Base-by-base conservation (phyloP, 2,888 invertebrate genomes). In the Zygogramma bicolorata region DNA sequence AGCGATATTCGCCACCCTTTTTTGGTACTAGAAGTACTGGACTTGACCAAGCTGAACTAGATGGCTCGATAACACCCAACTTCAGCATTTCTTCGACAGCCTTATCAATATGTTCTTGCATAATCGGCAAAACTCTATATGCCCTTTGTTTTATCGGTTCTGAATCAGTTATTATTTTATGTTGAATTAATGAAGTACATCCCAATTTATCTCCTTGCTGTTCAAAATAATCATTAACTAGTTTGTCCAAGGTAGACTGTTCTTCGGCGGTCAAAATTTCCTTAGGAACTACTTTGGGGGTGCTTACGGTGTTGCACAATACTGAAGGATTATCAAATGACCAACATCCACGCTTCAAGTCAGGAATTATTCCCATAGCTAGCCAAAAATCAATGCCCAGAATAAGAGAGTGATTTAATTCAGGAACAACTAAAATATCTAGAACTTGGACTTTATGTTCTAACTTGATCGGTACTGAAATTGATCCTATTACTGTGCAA, bases 11-110 rank as follows among this genome's bases (percentile, higher is more conserved):
- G 7, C 70, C 65, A 68, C 82, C 82, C 59, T 81, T 81, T 73
- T 85, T 87, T 25, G 68, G 73, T 0, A 84, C 83, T 5, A 87
- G 31, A 0, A 73, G 27, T 13, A 70, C 68, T 62, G 40, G 40
- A 40, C 40, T 40, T 22, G 0, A 85, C 83, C 83, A 87, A 0
- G 86, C 84, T 22, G 75, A 76, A 25, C 60, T 57, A 0, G 79
- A 79, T 4, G 72, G 71, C 40, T 81, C 80, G 6, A 82, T 70
- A 78, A 81, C 13, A 66, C 71, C 7, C 77, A 81, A 18, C 61
- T 74, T 63, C 65, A 81, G 27, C 76, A 84, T 79, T 31, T 75
- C 73, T 25, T 61, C 69, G 25, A 81, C 25, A 40, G 81, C 76
- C 10, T 42, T 22, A 22, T 78, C 61, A 10, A 78, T 62, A 18